phyloP scores from a whole-genome alignment of 2,797 vertebrate species.

The Malurus leucopterus region DNA sequence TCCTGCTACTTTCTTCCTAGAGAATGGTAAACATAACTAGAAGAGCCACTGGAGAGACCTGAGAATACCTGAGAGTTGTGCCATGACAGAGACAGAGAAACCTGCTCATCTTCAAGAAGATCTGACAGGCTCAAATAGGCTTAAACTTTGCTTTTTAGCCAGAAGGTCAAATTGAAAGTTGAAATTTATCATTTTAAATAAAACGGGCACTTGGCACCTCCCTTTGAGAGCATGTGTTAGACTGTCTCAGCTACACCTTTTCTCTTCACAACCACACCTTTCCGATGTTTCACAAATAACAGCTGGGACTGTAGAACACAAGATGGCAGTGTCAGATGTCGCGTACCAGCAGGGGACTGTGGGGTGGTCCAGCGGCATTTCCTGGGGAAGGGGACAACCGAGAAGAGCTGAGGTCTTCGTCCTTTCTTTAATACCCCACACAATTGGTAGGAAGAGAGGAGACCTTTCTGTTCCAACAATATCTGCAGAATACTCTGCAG shows the following conservation, averaged over 20 bases:
- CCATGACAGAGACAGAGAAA: not conserved
- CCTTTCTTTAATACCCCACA: not conserved
- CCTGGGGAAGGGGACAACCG: not conserved
- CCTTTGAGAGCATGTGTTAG: not conserved
- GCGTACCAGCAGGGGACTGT: not conserved
- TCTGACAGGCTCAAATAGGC: not conserved
- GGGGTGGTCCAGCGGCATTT: not conserved
- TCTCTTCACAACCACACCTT: not conserved
- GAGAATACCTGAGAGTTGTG: not conserved
- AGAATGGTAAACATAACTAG: not conserved
- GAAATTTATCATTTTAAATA: not conserved
- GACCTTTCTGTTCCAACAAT: not conserved
- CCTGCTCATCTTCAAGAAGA: not conserved
- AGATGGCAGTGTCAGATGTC: conserved; percentile 41
- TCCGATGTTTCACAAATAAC: not conserved
- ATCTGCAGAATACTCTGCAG: not conserved
- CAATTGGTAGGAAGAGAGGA: not conserved
- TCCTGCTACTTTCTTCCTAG: not conserved
- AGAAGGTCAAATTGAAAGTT: not conserved
- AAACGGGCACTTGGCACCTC: not conserved
- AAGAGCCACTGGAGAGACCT: not conserved
- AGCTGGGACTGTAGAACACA: not conserved
- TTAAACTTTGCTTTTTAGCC: not conserved
- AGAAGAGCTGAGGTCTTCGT: not conserved
- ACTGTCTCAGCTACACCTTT: not conserved